phyloP scores from a whole-genome alignment of 2,797 vertebrate species.

The Cossypha heuglini region DNA sequence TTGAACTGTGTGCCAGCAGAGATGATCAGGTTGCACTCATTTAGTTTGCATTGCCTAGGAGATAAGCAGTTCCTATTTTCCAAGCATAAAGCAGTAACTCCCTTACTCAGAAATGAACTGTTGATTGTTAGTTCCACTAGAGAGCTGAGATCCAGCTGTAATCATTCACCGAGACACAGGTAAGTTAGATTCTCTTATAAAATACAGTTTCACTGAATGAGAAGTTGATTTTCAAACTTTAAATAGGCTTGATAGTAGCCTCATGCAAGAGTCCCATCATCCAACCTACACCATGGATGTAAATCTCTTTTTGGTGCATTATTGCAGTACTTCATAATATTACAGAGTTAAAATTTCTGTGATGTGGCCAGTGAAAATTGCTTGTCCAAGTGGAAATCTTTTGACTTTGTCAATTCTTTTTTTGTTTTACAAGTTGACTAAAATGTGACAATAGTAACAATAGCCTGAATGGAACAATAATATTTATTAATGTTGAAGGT shows the following conservation, averaged over 20 bases:
- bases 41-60: slow-evolving; percentile 69
- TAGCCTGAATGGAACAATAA: neutral
- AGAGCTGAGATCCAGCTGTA: neutral
- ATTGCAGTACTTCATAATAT: neutral
- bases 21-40: slow-evolving; percentile 71
- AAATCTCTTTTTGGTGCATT: neutral
- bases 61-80: slow-evolving; percentile 50
- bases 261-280: neutral
- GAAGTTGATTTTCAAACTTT: neutral
- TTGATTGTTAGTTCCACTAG: slow-evolving; percentile 31
- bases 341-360: neutral
- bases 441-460: neutral
- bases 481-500: neutral
- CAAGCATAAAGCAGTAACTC: slow-evolving; percentile 27
- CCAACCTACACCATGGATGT: neutral
- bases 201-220: neutral
- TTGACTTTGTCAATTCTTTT: neutral
- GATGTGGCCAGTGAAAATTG: neutral
- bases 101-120: slow-evolving; percentile 29
- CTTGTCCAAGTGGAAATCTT: neutral
- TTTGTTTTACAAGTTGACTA: neutral
- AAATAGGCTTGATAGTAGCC: neutral
- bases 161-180: slow-evolving; percentile 14
- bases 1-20: slow-evolving; percentile 44
- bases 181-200: slow-evolving; percentile 56